Evolutionary conservation across 1,140 invertebrate genomes (phyloP).

Genomic region (Drosophila biarmipes): DNA sequence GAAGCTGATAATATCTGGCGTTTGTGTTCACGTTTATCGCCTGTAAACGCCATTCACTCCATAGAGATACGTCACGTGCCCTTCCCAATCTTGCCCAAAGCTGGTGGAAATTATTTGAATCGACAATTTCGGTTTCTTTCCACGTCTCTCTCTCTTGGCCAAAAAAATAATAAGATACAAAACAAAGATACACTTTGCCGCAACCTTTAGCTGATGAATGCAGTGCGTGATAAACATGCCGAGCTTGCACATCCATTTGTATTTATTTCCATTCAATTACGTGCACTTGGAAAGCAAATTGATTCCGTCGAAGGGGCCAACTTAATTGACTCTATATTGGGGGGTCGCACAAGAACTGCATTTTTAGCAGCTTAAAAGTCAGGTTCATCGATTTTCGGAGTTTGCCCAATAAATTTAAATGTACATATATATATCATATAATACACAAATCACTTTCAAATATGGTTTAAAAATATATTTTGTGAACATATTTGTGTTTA

Average conservation of each 20-base stretch:
- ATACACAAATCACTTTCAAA: too few relatives aligned
- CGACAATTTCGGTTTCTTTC: conserved; percentile 19
- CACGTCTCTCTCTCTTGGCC: conserved; percentile 41
- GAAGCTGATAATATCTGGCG: conserved; percentile 8
- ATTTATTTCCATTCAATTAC: conserved; percentile 44
- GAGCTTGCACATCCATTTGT: conserved; percentile 41
- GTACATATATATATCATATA: too few relatives aligned
- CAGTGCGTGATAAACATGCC: conserved; percentile 44
- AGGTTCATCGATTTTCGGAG: conserved; percentile 4
- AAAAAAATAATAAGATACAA: conserved; percentile 11
- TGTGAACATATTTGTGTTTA: too few relatives aligned
- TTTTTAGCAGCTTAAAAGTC: conserved; percentile 2
- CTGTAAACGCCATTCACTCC: conserved; percentile 44
- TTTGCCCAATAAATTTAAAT: not conserved
- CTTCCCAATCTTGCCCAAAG: conserved; percentile 8
- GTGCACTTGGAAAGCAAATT: conserved; percentile 20
- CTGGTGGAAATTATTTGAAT: conserved; percentile 22
- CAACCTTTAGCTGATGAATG: conserved; percentile 33
- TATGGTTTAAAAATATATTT: too few relatives aligned
- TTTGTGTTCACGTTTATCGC: conserved; percentile 47
- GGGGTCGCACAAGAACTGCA: not conserved
- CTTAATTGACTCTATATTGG: conserved; percentile 5
- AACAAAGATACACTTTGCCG: not conserved
- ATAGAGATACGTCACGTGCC: conserved; percentile 35
- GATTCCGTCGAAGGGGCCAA: conserved; percentile 5